A percentile compares a stretch with the other conserved stretches of the same genome.
Conservation (phyloP, 2,888 invertebrate genomes). For the Cheilosia urbana region DNA sequence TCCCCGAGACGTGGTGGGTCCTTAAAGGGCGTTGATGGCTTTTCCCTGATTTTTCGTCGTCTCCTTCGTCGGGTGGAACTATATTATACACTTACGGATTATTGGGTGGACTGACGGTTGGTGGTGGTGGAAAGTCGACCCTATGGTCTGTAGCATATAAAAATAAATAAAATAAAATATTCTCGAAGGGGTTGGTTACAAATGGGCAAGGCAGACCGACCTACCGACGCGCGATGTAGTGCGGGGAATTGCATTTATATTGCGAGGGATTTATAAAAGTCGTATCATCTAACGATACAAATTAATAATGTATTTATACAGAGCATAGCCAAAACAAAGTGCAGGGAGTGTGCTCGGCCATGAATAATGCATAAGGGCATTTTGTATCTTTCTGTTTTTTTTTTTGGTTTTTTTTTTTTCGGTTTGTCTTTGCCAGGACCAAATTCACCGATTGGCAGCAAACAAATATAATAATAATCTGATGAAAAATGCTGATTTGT, state of each 20-base stretch:
- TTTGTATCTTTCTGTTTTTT: slow-evolving; percentile 14
- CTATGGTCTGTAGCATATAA: slow-evolving; percentile 51
- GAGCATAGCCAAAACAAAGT: slow-evolving; percentile 71
- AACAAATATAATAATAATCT: slow-evolving; percentile 69
- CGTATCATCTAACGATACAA: slow-evolving; percentile 75
- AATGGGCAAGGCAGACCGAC: neutral
- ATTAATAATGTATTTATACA: slow-evolving; percentile 76
- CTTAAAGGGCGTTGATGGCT: slow-evolving; percentile 63
- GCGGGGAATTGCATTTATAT: slow-evolving; percentile 73
- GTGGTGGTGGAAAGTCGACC: slow-evolving; percentile 44
- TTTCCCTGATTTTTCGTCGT: slow-evolving; percentile 20
- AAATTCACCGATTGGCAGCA: slow-evolving; percentile 47
- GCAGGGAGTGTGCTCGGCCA: slow-evolving; percentile 58
- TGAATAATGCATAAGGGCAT: slow-evolving; percentile 73
- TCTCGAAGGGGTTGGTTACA: slow-evolving; percentile 58
- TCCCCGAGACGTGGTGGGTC: slow-evolving; percentile 53
- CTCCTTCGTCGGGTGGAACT: slow-evolving; percentile 7
- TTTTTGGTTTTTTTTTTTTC: neutral
- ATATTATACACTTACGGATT: slow-evolving; percentile 55
- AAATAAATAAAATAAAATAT: slow-evolving; percentile 68
- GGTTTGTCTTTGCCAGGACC: slow-evolving; percentile 26
- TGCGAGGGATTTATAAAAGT: slow-evolving; percentile 74
- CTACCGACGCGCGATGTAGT: slow-evolving; percentile 36
- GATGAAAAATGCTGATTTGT: slow-evolving; percentile 70
- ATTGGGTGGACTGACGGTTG: slow-evolving; percentile 42